Percentiles rank a stretch among this genome's conserved stretches.
These are phyloP conservation scores for Elaphurus davidianus DNA, from an alignment of 2,113 vertebrate genomes.

Conservation along the genomic window DNA sequence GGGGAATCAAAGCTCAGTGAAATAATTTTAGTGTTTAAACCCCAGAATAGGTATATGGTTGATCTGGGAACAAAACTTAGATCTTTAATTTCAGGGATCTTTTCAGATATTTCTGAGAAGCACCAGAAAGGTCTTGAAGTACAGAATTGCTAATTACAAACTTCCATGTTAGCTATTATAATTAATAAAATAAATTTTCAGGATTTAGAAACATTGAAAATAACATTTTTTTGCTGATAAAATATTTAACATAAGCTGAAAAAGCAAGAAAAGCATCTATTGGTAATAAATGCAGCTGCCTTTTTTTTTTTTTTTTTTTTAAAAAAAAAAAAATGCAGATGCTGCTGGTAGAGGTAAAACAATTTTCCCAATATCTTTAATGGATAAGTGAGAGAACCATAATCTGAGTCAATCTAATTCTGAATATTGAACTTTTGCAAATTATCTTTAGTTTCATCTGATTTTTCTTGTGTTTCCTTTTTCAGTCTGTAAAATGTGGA, in stretches of 20 bases:
- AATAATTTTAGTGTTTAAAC: neutral
- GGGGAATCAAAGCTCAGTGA: neutral
- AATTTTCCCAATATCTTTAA: neutral
- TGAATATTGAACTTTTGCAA: neutral
- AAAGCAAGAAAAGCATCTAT: neutral
- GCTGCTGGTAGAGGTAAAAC: accelerated
- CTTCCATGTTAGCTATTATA: neutral
- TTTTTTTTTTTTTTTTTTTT: neutral
- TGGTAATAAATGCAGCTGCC: neutral
- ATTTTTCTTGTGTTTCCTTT: neutral
- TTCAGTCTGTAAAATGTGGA: neutral
- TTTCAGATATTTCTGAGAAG: neutral
- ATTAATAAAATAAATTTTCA: neutral
- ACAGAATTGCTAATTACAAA: neutral
- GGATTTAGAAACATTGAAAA: neutral
- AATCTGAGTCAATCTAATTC: neutral
- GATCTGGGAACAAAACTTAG: neutral
- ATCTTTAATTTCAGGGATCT: neutral
- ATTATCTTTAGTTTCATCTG: neutral
- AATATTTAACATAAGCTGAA: neutral
- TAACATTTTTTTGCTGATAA: neutral
- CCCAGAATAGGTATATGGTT: neutral
- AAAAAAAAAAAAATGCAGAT: too few species aligned
- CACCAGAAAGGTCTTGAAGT: neutral
- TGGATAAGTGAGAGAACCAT: neutral